Percentiles rank a stretch among this genome's conserved stretches.
phyloP scores from a whole-genome alignment of 2,888 invertebrate species.

The Gibbula magus region DNA sequence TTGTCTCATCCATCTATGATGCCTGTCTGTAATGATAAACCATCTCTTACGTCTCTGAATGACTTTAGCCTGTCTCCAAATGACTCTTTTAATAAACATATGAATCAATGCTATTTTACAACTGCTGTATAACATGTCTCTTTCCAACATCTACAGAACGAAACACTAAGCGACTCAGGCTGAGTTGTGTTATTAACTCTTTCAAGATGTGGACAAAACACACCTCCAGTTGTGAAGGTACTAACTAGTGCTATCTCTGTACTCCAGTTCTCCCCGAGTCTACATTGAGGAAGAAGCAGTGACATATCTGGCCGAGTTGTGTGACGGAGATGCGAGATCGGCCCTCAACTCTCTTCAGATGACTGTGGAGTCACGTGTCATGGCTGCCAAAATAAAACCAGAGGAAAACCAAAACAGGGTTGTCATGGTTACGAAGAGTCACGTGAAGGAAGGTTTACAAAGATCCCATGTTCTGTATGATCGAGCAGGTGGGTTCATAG shows the following conservation, averaged over 20 bases:
- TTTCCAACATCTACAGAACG: no score
- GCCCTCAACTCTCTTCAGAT: slow-evolving; percentile 86
- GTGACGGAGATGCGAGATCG: slow-evolving; percentile 88
- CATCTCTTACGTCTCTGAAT: no score
- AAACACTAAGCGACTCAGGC: no score
- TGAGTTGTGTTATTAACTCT: no score
- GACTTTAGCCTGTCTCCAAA: no score
- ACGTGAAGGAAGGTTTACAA: slow-evolving; percentile 84
- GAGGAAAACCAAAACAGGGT: not conserved
- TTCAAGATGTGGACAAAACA: no score
- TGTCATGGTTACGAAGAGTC: slow-evolving; percentile 79
- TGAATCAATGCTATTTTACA: no score
- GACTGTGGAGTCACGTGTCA: slow-evolving; percentile 79
- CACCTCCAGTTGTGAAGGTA: no score
- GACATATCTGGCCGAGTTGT: slow-evolving; percentile 84
- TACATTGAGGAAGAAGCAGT: slow-evolving; percentile 80
- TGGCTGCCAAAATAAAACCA: slow-evolving; percentile 28
- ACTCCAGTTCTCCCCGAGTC: slow-evolving; percentile 27
- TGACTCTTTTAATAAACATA: no score
- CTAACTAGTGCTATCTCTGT: not conserved
- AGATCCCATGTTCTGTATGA: slow-evolving; percentile 87
- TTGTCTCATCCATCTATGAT: no score
- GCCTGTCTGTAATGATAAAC: no score
- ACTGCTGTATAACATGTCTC: no score
- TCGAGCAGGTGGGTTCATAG: slow-evolving; percentile 77